A percentile compares a stretch with the other conserved stretches of the same genome.
phyloP scores from a whole-genome alignment of 2,888 invertebrate species.

The Dicyrtoma fusca region DNA sequence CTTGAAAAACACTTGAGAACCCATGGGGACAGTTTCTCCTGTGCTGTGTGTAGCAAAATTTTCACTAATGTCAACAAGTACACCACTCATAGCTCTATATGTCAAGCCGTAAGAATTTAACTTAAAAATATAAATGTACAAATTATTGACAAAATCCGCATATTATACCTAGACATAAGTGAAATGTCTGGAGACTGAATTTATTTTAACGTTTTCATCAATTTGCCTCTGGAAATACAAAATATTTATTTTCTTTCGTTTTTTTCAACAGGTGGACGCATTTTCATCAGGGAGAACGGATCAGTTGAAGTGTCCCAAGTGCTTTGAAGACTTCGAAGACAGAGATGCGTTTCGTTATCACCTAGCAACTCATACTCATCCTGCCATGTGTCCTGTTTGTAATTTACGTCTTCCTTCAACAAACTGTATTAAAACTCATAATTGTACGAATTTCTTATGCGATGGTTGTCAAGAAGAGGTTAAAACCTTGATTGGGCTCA shows the following conservation, averaged over 20 bases:
- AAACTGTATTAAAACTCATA: conserved; percentile 27
- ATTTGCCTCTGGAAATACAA: too few species aligned
- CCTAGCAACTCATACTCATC: conserved; percentile 60
- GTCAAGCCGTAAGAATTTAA: conserved; percentile 33
- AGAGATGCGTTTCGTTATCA: conserved; percentile 59
- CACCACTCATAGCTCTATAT: conserved; percentile 38
- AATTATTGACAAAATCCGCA: too few species aligned
- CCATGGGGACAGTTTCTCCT: conserved; percentile 33
- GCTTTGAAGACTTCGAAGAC: conserved; percentile 56
- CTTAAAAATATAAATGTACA: too few species aligned
- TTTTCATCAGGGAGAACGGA: conserved; percentile 14
- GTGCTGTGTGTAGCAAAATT: conserved; percentile 35
- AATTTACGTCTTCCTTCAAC: conserved; percentile 49
- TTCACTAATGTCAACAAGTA: conserved; percentile 20
- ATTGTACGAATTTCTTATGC: conserved; percentile 35
- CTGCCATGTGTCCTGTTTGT: conserved; percentile 56
- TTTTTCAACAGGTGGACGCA: background rate
- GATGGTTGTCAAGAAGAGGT: conserved; percentile 38
- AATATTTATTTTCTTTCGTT: background rate
- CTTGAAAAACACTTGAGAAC: conserved; percentile 41
- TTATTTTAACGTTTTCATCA: too few species aligned
- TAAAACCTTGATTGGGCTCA: conserved; percentile 28
- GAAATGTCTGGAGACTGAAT: too few species aligned
- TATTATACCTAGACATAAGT: too few species aligned
- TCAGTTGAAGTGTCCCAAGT: conserved; percentile 45